Conservation (phyloP, 1,140 invertebrate species). For the Orchestia grillus region DNA sequence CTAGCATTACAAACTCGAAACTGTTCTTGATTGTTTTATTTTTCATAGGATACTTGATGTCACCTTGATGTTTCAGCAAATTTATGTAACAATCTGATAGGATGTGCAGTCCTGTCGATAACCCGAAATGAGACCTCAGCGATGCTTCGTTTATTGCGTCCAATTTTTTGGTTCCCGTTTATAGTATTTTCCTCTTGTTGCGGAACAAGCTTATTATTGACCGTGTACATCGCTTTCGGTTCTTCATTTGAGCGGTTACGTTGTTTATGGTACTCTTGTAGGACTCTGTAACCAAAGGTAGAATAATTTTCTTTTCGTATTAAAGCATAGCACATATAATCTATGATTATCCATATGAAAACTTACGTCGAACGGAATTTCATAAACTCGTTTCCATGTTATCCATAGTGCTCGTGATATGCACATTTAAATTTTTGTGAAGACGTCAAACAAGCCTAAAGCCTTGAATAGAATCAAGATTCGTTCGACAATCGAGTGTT, state of each 20-base stretch:
- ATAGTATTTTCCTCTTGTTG: neutral
- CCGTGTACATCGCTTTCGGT: neutral
- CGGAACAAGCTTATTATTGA: neutral
- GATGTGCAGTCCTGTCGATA: neutral
- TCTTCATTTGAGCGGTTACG: neutral
- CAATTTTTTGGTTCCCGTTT: neutral
- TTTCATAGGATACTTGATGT: constrained; percentile 23
- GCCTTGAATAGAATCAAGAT: too few species aligned
- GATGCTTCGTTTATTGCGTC: neutral
- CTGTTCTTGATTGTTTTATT: constrained; percentile 42
- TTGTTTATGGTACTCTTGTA: neutral
- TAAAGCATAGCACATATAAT: neutral
- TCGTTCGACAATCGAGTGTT: too few species aligned
- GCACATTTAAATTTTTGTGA: too few species aligned
- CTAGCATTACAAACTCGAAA: constrained; percentile 37
- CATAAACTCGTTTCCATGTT: too few species aligned
- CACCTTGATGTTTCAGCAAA: constrained; percentile 2
- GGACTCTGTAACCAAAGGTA: neutral
- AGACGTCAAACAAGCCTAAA: too few species aligned
- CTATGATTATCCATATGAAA: neutral
- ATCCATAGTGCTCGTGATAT: too few species aligned
- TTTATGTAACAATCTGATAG: neutral
- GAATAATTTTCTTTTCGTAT: neutral
- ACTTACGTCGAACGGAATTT: neutral
- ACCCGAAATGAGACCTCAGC: neutral